Evolutionary conservation across 2,888 invertebrate genomes (phyloP).

Genomic region (Meiosimyza decipiens): DNA sequence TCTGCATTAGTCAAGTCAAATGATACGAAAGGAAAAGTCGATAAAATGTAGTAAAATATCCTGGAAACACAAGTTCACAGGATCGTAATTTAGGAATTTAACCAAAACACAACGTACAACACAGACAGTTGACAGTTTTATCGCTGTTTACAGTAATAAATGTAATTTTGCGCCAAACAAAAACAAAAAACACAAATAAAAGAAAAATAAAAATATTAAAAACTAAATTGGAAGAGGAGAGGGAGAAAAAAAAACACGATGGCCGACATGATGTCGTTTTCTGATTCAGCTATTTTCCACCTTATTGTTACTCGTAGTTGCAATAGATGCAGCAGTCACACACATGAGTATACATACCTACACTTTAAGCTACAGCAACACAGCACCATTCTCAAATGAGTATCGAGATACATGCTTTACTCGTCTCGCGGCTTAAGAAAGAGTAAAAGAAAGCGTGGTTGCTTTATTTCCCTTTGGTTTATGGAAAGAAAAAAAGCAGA

Average conservation of each 20-base stretch:
- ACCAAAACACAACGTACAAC: conserved; percentile 10
- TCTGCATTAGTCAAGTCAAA: not conserved
- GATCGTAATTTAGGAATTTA: conserved; percentile 25
- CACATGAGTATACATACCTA: not conserved
- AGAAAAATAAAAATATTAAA: conserved; percentile 4
- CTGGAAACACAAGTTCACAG: conserved; percentile 16
- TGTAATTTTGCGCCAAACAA: conserved; percentile 45
- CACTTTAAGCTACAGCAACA: not conserved
- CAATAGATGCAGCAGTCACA: conserved; percentile 4
- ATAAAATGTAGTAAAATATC: not conserved
- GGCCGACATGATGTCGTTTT: conserved; percentile 15
- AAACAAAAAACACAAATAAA: conserved; percentile 6
- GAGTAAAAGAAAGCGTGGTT: no score
- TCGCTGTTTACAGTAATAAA: conserved; percentile 51
- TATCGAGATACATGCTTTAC: not conserved
- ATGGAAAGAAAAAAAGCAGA: conserved; percentile 35
- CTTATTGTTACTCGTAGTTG: no score
- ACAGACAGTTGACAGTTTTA: conserved; percentile 47
- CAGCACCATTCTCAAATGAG: not conserved
- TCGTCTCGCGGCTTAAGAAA: not conserved
- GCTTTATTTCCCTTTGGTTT: conserved; percentile 23
- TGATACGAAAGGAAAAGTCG: not conserved
- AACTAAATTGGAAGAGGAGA: not conserved
- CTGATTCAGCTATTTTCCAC: no score
- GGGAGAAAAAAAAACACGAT: not conserved